These are phyloP conservation scores for Cirrhinus molitorella DNA, from an alignment of 2,797 vertebrate species.

Conservation along the genomic window DNA sequence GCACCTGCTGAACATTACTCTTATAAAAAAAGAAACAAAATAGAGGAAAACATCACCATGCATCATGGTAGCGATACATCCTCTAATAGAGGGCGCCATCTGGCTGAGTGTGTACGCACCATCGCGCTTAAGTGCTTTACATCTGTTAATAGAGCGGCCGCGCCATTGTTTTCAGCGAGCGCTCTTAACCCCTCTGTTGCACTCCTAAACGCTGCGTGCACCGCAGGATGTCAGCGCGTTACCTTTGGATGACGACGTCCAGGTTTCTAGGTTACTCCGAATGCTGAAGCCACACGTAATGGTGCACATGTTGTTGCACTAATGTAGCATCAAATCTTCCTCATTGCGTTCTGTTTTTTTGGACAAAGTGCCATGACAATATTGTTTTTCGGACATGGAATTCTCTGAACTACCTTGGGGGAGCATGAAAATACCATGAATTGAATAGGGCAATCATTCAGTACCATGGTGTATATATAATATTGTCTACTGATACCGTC, in stretches of 20 bases:
- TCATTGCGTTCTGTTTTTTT: not conserved
- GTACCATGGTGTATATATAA: not conserved
- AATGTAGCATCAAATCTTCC: not conserved
- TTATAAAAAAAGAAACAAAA: conserved; percentile 69
- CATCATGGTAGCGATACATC: conserved; percentile 79
- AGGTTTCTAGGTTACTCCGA: conserved; percentile 4
- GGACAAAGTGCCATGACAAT: no score
- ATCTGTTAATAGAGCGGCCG: conserved; percentile 81
- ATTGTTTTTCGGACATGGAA: not conserved
- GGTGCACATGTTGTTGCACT: not conserved
- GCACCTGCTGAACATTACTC: conserved; percentile 81
- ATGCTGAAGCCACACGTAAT: not conserved
- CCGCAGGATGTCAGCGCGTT: conserved; percentile 39
- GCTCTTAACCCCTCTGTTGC: conserved; percentile 79
- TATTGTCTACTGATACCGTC: not conserved
- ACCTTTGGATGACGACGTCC: not conserved
- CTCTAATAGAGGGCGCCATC: conserved; percentile 83
- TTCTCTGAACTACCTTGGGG: not conserved
- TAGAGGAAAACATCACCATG: conserved; percentile 73
- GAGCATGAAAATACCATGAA: not conserved
- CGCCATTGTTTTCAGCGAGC: conserved; percentile 78
- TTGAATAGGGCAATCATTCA: not conserved
- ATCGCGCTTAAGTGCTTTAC: conserved; percentile 81
- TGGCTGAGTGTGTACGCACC: conserved; percentile 79
- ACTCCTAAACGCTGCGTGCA: conserved; percentile 58